Conservation (phyloP, 2,797 vertebrate species). For the Neostethus bicornis region DNA sequence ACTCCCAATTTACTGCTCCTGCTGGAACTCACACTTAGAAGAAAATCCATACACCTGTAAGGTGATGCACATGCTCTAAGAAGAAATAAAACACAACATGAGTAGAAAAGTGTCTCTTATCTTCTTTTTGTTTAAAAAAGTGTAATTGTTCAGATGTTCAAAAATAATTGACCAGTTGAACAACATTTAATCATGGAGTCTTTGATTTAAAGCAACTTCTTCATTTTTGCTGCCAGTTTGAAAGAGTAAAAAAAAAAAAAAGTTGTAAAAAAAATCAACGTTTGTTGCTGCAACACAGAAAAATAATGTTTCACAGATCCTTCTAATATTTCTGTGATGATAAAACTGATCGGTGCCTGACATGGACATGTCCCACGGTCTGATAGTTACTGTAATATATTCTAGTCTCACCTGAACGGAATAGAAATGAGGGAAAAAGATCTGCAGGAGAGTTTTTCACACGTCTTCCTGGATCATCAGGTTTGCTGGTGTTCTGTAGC, state of each 20-base stretch:
- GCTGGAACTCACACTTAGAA: conserved; percentile 27
- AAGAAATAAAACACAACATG: not conserved
- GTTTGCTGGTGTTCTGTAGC: conserved; percentile 11
- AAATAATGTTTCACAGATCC: not conserved
- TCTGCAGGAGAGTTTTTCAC: not conserved
- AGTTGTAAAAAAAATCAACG: no score
- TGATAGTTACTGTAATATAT: not conserved
- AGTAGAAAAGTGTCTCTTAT: not conserved
- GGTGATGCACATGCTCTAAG: conserved; percentile 3
- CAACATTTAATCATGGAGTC: no score
- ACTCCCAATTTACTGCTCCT: conserved; percentile 38
- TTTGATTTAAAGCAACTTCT: no score
- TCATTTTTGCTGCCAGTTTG: no score
- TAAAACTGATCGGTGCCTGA: no score
- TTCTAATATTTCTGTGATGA: not conserved
- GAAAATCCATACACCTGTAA: conserved; percentile 10
- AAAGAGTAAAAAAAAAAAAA: no score
- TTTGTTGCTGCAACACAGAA: no score
- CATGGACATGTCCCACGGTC: not conserved
- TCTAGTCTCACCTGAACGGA: not conserved
- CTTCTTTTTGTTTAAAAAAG: not conserved
- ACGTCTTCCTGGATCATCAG: not conserved
- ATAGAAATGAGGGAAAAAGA: not conserved
- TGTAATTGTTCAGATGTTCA: no score
- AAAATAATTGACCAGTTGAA: no score